Evolutionary conservation across 2,888 invertebrate species (phyloP).

Genomic region (Xestia sexstrigata): DNA sequence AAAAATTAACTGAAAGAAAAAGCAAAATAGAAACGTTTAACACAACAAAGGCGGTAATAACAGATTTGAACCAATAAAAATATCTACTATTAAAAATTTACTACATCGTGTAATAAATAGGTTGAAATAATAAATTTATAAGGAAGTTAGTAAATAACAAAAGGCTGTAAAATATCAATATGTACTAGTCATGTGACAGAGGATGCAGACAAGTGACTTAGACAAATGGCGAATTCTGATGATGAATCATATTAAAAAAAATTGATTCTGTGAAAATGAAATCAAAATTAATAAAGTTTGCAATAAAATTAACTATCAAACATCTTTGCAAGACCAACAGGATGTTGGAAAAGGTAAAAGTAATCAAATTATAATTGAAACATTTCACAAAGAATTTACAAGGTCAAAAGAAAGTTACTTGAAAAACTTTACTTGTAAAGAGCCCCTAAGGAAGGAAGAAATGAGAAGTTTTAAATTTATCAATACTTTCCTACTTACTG

Average conservation of each 20-base stretch:
- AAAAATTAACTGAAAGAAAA: background rate
- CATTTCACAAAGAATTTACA: slow-evolving; percentile 5
- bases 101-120: background rate
- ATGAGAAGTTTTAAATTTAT: slow-evolving; percentile 21
- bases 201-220: background rate
- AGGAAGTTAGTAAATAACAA: too few species aligned
- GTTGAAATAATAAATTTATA: background rate
- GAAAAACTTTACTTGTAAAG: slow-evolving; percentile 6
- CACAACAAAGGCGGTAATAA: background rate
- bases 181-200: background rate
- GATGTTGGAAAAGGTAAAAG: background rate
- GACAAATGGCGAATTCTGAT: background rate
- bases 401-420: slow-evolving; percentile 9
- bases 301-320: slow-evolving; percentile 14
- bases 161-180: background rate
- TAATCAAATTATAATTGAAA: slow-evolving; percentile 23
- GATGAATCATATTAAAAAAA: background rate
- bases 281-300: slow-evolving; percentile 1
- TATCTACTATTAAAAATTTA: background rate
- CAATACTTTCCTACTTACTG: slow-evolving; percentile 2
- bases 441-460: slow-evolving; percentile 11
- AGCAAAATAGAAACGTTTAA: background rate
- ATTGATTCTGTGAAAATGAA: background rate
- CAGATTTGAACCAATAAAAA: background rate
- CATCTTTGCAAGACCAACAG: background rate